Percentiles rank a stretch among this genome's conserved stretches.
Evolutionary conservation across 2,797 vertebrate genomes (phyloP).

Genomic region (Falco biarmicus): DNA sequence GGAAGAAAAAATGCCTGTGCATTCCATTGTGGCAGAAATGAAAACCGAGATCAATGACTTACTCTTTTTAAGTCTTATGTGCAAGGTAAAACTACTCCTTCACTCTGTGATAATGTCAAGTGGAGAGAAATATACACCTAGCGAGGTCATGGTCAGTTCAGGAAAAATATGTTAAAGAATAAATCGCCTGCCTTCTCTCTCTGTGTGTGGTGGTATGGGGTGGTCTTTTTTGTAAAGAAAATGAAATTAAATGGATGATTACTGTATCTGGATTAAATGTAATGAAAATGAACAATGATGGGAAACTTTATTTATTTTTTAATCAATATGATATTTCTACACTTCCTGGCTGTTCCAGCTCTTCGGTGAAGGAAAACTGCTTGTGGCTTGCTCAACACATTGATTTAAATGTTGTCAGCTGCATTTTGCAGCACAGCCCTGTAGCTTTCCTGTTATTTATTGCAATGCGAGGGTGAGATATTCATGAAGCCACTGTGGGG

Average conservation of each 20-base stretch:
- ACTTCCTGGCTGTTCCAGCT: neutral
- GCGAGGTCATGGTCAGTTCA: slow-evolving; percentile 69
- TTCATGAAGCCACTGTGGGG: neutral
- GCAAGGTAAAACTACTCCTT: slow-evolving; percentile 72
- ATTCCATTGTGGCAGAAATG: slow-evolving; percentile 62
- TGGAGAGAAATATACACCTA: slow-evolving; percentile 64
- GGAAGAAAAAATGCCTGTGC: slow-evolving; percentile 50
- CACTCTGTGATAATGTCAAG: slow-evolving; percentile 70
- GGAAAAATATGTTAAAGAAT: slow-evolving; percentile 62
- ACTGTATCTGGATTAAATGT: neutral
- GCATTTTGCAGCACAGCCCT: slow-evolving; percentile 4
- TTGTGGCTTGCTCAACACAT: neutral
- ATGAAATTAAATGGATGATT: neutral
- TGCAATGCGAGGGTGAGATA: fast-evolving
- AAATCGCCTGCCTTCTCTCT: slow-evolving; percentile 24
- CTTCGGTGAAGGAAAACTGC: neutral
- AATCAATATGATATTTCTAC: neutral
- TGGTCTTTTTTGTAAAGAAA: neutral
- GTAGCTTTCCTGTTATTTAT: neutral
- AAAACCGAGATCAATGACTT: slow-evolving; percentile 71
- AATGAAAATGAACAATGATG: neutral
- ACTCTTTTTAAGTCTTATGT: slow-evolving; percentile 55
- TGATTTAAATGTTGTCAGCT: slow-evolving; percentile 51
- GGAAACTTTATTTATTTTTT: neutral
- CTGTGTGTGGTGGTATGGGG: neutral